Evolutionary conservation across 2,888 invertebrate genomes (phyloP).

Genomic region (Microctonus aethiopoides): DNA sequence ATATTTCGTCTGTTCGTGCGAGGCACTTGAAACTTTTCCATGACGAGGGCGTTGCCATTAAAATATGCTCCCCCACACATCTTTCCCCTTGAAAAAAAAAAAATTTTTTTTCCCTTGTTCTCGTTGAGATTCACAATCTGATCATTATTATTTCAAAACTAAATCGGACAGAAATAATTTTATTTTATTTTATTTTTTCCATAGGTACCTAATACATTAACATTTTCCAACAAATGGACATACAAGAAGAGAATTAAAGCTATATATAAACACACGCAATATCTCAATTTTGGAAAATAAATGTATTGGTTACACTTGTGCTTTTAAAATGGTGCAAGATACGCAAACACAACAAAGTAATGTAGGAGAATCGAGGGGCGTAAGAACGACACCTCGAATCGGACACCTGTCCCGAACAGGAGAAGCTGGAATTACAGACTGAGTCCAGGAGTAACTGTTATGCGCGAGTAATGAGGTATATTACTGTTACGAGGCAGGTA

Average conservation of each 20-base stretch:
- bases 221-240: background rate
- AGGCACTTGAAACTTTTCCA: conserved; percentile 26
- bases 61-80: background rate
- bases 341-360: conserved; percentile 15
- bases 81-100: conserved; percentile 13
- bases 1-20: conserved; percentile 14
- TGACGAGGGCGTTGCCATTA: conserved; percentile 28
- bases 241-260: too few species aligned
- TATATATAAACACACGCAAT: background rate
- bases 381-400: conserved; percentile 41
- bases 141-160: conserved; percentile 4
- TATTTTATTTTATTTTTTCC: background rate
- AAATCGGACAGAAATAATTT: background rate
- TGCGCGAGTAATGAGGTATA: conserved; percentile 59
- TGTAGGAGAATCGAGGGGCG: conserved; percentile 12
- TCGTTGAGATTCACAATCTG: conserved; percentile 20
- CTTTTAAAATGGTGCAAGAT: conserved; percentile 2
- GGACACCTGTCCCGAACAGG: conserved; percentile 48
- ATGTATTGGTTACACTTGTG: background rate
- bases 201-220: background rate
- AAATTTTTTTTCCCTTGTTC: conserved; percentile 8
- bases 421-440: conserved; percentile 52
- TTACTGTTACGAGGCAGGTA: conserved; percentile 54
- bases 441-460: conserved; percentile 54
- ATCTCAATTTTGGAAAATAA: background rate